Conservation (phyloP, 2,797 vertebrate species). For the Otolemur crassicaudatus region DNA sequence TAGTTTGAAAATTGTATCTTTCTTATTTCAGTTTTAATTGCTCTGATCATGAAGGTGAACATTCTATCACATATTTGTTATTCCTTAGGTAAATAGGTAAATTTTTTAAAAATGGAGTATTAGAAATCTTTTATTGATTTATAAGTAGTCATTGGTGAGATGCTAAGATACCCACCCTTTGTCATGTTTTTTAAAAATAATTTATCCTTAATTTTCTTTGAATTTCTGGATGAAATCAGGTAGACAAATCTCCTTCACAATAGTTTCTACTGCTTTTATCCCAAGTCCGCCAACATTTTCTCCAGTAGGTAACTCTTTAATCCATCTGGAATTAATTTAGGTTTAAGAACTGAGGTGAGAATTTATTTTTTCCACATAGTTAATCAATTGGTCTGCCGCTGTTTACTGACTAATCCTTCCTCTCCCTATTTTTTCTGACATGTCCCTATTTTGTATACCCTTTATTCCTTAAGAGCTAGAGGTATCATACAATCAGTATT, state of each 20-base stretch:
- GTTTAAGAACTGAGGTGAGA: constrained; percentile 70
- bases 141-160: constrained; percentile 1
- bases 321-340: constrained; percentile 73
- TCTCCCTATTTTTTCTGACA: constrained; percentile 49
- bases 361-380: constrained; percentile 71
- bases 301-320: constrained; percentile 63
- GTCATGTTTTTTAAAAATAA: constrained; percentile 53
- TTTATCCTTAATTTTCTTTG: constrained; percentile 58
- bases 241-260: constrained; percentile 36
- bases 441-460: neutral
- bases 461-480: constrained; percentile 16
- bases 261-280: constrained; percentile 45
- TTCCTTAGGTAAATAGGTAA: constrained; percentile 39
- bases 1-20: neutral
- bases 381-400: constrained; percentile 68
- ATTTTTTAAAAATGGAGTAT: constrained; percentile 14
- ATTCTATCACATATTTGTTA: neutral
- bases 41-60: constrained; percentile 16
- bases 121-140: constrained; percentile 28
- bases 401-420: constrained; percentile 58
- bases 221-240: constrained; percentile 33
- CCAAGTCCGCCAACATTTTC: constrained; percentile 23
- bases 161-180: constrained; percentile 12
- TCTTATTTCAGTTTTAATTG: constrained; percentile 40
- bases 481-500: constrained; percentile 38